Evolutionary conservation across 23 tunicate species (phyloP).

Genomic region (Halocynthia aurantium): DNA sequence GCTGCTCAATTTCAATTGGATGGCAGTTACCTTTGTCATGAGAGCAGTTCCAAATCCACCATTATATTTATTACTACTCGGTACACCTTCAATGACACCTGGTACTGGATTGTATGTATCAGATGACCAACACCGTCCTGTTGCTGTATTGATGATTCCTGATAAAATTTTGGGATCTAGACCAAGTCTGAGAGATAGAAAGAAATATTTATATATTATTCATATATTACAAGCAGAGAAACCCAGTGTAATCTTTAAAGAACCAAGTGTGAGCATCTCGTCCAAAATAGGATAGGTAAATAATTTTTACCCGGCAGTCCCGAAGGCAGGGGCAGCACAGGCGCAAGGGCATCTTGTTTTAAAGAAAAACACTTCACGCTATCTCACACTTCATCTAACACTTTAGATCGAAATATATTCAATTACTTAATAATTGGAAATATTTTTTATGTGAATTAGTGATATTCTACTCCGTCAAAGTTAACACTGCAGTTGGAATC

Average conservation of each 20-base stretch:
- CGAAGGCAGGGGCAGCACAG: conserved; percentile 31
- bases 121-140: conserved; percentile 98
- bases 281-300: neutral
- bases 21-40: conserved; percentile 63
- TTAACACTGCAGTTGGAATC: too few relatives aligned
- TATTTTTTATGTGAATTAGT: too few relatives aligned
- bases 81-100: conserved; percentile 86
- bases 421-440: too few relatives aligned
- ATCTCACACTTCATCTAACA: too few relatives aligned
- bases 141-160: conserved; percentile 70
- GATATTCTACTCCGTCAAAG: too few relatives aligned
- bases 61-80: conserved; percentile 74
- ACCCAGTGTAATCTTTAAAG: conserved; percentile 18
- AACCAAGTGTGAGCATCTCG: neutral
- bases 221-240: neutral
- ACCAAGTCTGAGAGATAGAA: conserved; percentile 45
- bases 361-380: neutral
- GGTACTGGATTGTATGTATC: conserved; percentile 99
- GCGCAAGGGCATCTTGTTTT: neutral
- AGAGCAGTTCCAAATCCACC: conserved; percentile 97
- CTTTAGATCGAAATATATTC: too few relatives aligned
- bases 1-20: neutral
- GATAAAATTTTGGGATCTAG: conserved; percentile 87
- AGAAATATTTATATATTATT: neutral
- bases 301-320: neutral